Evolutionary conservation across 2,113 vertebrate genomes (phyloP), one percentile per base, ranked within the genome.

Genomic region (Connochaetes taurinus): DNA sequence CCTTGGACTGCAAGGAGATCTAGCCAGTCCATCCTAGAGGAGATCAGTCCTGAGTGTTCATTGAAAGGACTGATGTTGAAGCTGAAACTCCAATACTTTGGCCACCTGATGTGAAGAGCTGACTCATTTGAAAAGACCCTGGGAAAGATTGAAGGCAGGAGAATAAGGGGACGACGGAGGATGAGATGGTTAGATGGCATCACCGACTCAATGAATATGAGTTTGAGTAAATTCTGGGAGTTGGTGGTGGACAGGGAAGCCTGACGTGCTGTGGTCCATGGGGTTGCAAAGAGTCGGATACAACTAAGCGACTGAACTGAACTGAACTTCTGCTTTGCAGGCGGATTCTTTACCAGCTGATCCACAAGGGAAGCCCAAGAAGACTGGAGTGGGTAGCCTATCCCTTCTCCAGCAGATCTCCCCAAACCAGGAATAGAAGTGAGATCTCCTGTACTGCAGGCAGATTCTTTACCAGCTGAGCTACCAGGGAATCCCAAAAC

Each of bases 211-310:
- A 67, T 36, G n/a, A 17, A 36, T 5, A 2, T 36, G 17, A 36
- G 17, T 67, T 4, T 36, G n/a, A 36, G 64, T 36, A 10, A 36
- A 36, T 9, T 21, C 64, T 1, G 4, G 8, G 16, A 67, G 17
- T 36, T 71, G 17, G 17, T 71, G 64, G 36, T 71, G n/a, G 17
- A 71, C n/a, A 21, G 17, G 9, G 64, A 71, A 17, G n/a, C 17
- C n/a, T 21, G n/a, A 9, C 0, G 0, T 21, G n/a, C n/a, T 71
- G n/a, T 11, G 8, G n/a, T 36, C 17, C n/a, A 36, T 71, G n/a
- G 9, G n/a, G n/a, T 36, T 3, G 2, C 64, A 36, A 21, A 71
- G 17, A 21, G n/a, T 71, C 2, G 2, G 17, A 71, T n/a, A 36
- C 0, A 1, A 71, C 17, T 71, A 55, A 23, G 19, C 2, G 2